A percentile compares a stretch with the other conserved stretches of the same genome.
phyloP scores from a whole-genome alignment of 2,113 vertebrate genomes.

The Rattus norvegicus region GRCr8 NC_086021.1:111029001-111029500 shows the following conservation, averaged over 20 bases:
- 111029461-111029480: not conserved
- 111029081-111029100: not conserved
- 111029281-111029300: not conserved
- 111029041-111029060: not conserved
- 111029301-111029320: not conserved
- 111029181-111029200: not conserved
- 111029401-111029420: not conserved
- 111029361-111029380: not conserved
- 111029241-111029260: not conserved
- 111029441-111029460: not conserved
- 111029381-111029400: too few species aligned
- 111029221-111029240: not conserved
- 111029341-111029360: not conserved
- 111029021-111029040: not conserved
- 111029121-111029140: not conserved
- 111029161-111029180: not conserved
- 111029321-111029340: constrained; percentile 38
- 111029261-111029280: not conserved
- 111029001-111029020: not conserved
- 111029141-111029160: not conserved
- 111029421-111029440: not conserved
- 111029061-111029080: not conserved
- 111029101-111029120: not conserved
- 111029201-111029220: not conserved
- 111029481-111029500: not conserved